Evolutionary conservation across 1,140 invertebrate genomes (phyloP).

Genomic region (Lepidurus arcticus): DNA sequence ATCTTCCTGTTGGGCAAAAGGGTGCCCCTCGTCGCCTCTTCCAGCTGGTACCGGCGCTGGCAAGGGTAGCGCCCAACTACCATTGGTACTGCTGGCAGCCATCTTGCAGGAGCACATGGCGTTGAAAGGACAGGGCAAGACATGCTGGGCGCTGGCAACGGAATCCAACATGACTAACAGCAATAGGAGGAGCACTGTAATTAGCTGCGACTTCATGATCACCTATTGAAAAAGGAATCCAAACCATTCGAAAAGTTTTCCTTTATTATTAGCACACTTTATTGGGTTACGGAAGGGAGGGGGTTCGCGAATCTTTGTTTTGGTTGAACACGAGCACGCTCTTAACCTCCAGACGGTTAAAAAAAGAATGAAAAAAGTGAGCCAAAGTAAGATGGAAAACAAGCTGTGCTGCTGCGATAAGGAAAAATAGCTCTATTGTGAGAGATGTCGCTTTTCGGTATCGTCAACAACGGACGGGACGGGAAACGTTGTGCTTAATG

Average conservation of each 20-base stretch:
- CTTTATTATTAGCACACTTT: no score
- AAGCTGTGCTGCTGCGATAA: constrained; percentile 8
- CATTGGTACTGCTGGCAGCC: not conserved
- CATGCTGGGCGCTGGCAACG: constrained; percentile 25
- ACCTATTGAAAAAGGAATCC: not conserved
- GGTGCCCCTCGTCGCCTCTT: not conserved
- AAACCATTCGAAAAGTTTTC: no score
- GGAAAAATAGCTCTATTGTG: not conserved
- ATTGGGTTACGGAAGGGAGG: no score
- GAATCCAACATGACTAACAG: not conserved
- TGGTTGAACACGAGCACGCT: no score
- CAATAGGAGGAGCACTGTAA: not conserved
- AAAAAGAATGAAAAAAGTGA: not conserved
- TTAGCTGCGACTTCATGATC: constrained; percentile 10
- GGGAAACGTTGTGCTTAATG: not conserved
- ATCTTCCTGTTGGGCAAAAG: constrained; percentile 1
- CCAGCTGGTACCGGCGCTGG: constrained; percentile 45
- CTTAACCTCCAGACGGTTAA: no score
- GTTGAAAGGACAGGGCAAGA: constrained; percentile 52
- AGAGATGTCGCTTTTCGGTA: not conserved
- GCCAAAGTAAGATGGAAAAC: not conserved
- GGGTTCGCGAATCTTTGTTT: no score
- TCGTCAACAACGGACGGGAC: not conserved
- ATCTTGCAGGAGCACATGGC: constrained; percentile 58
- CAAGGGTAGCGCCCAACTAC: constrained; percentile 39